A percentile compares a stretch with the other conserved stretches of the same genome.
Evolutionary conservation across 2,888 invertebrate genomes (phyloP).

Genomic region (Chloroclystis v-ata): DNA sequence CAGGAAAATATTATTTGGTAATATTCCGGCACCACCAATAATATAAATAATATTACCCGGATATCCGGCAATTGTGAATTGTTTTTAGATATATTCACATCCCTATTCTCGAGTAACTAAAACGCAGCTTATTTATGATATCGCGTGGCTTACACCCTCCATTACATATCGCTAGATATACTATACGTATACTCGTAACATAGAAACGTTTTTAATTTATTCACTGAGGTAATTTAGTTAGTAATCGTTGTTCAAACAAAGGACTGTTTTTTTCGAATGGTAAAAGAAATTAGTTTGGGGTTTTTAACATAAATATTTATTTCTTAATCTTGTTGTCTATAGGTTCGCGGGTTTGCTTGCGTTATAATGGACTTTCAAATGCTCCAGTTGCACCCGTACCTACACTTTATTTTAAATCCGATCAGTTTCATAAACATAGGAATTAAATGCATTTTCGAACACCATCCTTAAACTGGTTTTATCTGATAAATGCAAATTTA

Average conservation of each 20-base stretch:
- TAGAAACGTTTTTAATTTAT: conserved; percentile 15
- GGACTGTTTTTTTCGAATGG: neutral
- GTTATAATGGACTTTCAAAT: too few relatives aligned
- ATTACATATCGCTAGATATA: conserved; percentile 48
- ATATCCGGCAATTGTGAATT: neutral
- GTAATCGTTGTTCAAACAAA: neutral
- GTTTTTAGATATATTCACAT: neutral
- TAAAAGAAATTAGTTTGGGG: neutral
- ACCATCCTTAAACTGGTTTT: too few relatives aligned
- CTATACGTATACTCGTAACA: conserved; percentile 1
- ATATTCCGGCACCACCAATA: neutral
- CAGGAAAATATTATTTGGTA: too few relatives aligned
- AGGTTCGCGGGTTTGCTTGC: too few relatives aligned
- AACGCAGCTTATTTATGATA: conserved; percentile 52
- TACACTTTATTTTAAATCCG: too few relatives aligned
- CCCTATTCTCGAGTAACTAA: conserved; percentile 19
- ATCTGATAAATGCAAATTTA: too few relatives aligned
- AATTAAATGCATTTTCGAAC: too few relatives aligned
- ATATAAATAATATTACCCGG: neutral
- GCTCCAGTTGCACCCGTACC: too few relatives aligned
- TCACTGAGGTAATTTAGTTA: conserved; percentile 7
- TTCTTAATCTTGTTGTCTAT: too few relatives aligned
- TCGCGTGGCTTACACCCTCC: conserved; percentile 55
- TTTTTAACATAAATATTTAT: neutral
- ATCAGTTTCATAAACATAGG: too few relatives aligned